Percentiles rank a stretch among this genome's conserved stretches.
These are phyloP conservation scores for Cisticola juncidis DNA, from an alignment of 2,113 vertebrate genomes.

Conservation along the genomic window DNA sequence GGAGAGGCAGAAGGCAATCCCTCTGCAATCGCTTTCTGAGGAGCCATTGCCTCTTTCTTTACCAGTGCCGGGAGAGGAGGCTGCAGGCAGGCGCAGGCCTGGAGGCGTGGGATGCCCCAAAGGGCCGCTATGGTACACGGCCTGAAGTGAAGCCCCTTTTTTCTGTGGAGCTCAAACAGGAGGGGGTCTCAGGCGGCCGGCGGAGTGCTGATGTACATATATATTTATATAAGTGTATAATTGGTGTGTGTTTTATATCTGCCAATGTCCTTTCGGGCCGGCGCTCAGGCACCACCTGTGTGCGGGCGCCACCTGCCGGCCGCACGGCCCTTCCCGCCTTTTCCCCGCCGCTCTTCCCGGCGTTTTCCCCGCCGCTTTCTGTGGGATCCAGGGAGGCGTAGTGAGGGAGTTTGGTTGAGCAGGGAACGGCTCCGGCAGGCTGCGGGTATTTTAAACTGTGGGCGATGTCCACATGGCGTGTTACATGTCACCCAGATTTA, in stretches of 20 bases:
- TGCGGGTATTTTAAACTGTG: not conserved
- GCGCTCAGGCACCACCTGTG: not conserved
- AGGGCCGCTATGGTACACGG: too few species aligned
- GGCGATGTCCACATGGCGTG: not conserved
- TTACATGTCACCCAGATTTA: accelerated
- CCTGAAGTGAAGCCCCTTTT: not conserved
- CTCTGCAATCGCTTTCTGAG: not conserved
- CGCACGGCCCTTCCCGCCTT: not conserved
- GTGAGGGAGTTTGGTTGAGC: not conserved
- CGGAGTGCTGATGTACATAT: accelerated
- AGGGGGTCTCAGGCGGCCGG: not conserved
- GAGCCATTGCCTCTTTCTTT: not conserved
- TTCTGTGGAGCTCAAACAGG: too few species aligned
- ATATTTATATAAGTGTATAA: accelerated
- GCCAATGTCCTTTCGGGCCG: accelerated
- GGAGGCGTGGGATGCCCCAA: too few species aligned
- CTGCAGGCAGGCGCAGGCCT: accelerated
- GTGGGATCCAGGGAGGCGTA: not conserved
- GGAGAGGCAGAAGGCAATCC: not conserved
- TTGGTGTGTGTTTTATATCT: not conserved
- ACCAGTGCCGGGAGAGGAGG: accelerated
- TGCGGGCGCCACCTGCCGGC: not conserved
- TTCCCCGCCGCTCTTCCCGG: not conserved
- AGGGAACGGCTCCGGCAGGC: not conserved
- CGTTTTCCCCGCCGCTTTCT: too few species aligned